These are phyloP conservation scores for Tragopan temminckii DNA, from an alignment of 2,797 vertebrate genomes.

Conservation along the genomic window DNA sequence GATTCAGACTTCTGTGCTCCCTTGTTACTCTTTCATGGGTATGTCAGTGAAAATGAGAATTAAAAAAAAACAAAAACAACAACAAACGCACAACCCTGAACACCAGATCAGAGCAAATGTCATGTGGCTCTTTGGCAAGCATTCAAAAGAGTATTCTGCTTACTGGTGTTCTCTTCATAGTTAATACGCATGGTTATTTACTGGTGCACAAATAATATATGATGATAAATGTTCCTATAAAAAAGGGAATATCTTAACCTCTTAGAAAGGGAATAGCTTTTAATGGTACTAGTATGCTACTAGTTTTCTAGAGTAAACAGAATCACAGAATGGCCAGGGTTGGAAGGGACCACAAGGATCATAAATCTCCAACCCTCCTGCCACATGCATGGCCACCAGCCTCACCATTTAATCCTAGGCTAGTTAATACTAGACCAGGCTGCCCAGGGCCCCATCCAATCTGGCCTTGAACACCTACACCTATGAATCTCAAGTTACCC, in stretches of 20 bases:
- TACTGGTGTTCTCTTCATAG: not conserved
- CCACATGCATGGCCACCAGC: too few relatives aligned
- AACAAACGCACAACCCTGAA: not conserved
- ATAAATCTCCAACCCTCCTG: too few relatives aligned
- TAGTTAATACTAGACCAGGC: too few relatives aligned
- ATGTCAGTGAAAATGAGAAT: not conserved
- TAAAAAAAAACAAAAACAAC: not conserved
- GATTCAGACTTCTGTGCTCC: not conserved
- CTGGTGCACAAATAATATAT: not conserved
- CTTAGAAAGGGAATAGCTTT: not conserved
- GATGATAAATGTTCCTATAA: not conserved
- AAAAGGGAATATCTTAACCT: not conserved
- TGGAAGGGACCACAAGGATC: too few relatives aligned
- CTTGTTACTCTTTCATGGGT: slow-evolving; percentile 2
- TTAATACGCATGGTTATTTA: not conserved
- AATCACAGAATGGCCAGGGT: too few relatives aligned
- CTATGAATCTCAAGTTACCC: not conserved
- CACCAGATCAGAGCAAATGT: not conserved
- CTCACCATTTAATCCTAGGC: too few relatives aligned
- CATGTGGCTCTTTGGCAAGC: not conserved
- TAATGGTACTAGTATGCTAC: not conserved
- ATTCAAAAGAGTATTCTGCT: not conserved
- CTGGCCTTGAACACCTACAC: too few relatives aligned
- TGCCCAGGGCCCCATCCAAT: too few relatives aligned
- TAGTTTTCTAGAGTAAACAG: not conserved